Conservation (phyloP, 2,113 vertebrate species). For the Albula goreensis region DNA sequence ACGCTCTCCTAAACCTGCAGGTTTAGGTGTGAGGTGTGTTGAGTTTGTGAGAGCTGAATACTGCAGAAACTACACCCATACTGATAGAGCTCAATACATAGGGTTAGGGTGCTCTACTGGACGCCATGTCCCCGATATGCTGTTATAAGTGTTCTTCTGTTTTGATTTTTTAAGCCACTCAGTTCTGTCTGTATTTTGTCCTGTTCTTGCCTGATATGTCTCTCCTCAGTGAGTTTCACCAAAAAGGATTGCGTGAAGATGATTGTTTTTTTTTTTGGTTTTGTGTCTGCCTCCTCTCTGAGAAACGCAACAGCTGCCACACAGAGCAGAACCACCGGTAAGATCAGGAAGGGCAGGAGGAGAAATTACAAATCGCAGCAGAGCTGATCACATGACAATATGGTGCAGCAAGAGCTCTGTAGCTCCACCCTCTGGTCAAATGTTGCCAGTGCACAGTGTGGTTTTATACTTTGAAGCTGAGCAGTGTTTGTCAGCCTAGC, state of each 20-base stretch:
- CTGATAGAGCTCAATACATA: conserved; percentile 54
- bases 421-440: conserved; percentile 13
- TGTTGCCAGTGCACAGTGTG: background rate
- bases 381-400: background rate
- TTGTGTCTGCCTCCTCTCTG: too few species aligned
- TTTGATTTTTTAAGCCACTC: background rate
- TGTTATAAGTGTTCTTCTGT: background rate
- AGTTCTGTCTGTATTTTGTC: background rate
- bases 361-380: background rate
- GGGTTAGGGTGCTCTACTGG: background rate
- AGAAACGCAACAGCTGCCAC: background rate
- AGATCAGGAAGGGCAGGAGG: background rate
- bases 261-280: conserved; percentile 13
- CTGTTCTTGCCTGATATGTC: background rate
- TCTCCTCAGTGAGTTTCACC: conserved; percentile 21
- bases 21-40: conserved; percentile 22
- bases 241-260: conserved; percentile 23
- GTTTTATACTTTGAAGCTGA: background rate
- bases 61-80: conserved; percentile 36
- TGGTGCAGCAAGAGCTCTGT: background rate
- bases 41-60: conserved; percentile 21
- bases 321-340: conserved; percentile 8
- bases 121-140: background rate
- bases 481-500: too few species aligned
- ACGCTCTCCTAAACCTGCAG: background rate